A percentile compares a stretch with the other conserved stretches of the same genome.
Conservation (phyloP, 2,797 vertebrate genomes). For the Rallus crepitans region DNA sequence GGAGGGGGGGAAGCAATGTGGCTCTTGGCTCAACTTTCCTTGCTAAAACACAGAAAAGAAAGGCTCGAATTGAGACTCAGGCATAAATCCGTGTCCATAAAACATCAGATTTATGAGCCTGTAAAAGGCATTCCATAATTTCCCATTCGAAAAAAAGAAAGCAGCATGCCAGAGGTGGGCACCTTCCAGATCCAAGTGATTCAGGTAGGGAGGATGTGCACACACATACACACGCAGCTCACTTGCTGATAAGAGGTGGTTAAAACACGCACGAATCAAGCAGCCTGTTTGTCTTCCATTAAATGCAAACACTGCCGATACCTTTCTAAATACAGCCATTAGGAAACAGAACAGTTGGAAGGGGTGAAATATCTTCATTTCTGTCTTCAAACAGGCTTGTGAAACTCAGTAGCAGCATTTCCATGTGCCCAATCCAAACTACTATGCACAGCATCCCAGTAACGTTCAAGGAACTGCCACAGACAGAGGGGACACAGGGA, state of each 20-base stretch:
- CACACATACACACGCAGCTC: too few relatives aligned
- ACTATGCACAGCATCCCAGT: background rate
- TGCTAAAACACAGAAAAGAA: background rate
- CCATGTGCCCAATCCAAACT: background rate
- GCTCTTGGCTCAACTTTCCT: background rate
- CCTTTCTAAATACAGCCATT: background rate
- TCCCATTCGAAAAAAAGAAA: background rate
- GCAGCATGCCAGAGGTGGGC: background rate
- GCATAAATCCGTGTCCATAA: too few relatives aligned
- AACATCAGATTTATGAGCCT: too few relatives aligned
- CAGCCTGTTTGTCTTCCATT: background rate
- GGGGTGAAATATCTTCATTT: background rate
- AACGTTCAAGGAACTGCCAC: background rate
- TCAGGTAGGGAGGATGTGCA: too few relatives aligned
- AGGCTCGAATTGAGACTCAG: background rate
- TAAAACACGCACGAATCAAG: background rate
- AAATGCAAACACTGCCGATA: background rate
- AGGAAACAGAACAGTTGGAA: background rate
- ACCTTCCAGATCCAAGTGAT: background rate
- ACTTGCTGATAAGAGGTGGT: background rate
- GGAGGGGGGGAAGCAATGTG: background rate
- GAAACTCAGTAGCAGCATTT: background rate
- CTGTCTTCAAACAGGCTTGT: constrained; percentile 20
- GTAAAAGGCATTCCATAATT: background rate
- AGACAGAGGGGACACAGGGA: background rate